Percentiles rank a stretch among this genome's conserved stretches.
Conservation (phyloP, 37 sponge, comb jelly and placozoan genomes). For the Bolinopsis microptera region DNA sequence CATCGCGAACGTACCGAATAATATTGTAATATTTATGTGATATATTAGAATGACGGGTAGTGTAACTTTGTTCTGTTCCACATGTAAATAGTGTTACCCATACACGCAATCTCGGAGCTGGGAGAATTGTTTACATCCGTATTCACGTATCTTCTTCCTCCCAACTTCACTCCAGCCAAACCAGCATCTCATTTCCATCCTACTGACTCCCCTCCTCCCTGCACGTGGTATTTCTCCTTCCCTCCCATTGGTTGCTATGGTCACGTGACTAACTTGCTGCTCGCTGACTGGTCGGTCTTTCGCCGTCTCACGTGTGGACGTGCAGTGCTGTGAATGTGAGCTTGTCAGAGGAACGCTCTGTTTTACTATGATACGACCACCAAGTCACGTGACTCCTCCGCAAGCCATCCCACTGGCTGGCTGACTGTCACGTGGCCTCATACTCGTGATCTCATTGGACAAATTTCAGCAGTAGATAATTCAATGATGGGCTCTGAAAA, state of each 20-base stretch:
- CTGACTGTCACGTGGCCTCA: background rate
- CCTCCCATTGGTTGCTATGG: background rate
- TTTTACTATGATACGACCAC: slow-evolving; percentile 18
- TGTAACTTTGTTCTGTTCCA: too few species aligned
- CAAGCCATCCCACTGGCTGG: background rate
- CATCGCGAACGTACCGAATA: too few species aligned
- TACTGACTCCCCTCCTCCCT: background rate
- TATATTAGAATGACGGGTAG: too few species aligned
- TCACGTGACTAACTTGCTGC: background rate
- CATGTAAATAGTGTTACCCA: too few species aligned
- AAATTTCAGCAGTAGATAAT: background rate
- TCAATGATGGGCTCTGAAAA: background rate
- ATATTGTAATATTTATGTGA: too few species aligned
- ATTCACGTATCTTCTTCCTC: background rate
- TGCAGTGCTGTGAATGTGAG: background rate
- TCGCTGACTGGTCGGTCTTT: background rate
- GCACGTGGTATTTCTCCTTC: background rate
- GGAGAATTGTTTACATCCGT: background rate
- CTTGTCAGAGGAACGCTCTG: background rate
- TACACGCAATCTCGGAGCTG: too few species aligned
- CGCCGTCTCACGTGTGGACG: background rate
- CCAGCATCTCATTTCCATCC: background rate
- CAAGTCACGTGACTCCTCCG: background rate
- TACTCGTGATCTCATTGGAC: background rate
- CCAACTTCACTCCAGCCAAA: background rate